A percentile compares a stretch with the other conserved stretches of the same genome.
Conservation (phyloP, 2,797 vertebrate genomes). For the Acanthornis magna region DNA sequence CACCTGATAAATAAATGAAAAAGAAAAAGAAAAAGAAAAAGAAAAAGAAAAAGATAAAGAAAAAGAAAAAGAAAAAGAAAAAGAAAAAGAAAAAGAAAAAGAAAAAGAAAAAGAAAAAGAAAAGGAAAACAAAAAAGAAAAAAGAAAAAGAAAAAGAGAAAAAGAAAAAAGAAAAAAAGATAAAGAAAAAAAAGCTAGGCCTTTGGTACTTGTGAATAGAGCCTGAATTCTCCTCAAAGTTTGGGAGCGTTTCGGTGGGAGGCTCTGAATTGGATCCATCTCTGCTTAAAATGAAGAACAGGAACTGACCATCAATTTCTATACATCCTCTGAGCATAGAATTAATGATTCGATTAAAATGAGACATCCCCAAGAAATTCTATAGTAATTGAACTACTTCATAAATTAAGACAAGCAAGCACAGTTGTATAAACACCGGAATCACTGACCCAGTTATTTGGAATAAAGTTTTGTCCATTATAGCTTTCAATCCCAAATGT, state of each 20-base stretch:
- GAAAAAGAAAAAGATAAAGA: too few species aligned
- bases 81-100: too few species aligned
- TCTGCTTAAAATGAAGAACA: conserved; percentile 21
- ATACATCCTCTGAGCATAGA: conserved; percentile 15
- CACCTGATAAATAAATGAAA: not conserved
- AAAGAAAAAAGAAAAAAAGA: too few species aligned
- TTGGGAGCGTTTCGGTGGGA: not conserved
- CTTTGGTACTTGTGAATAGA: not conserved
- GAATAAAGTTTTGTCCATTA: conserved; percentile 2
- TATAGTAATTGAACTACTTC: conserved; percentile 23
- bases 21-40: too few species aligned
- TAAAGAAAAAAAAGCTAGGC: too few species aligned
- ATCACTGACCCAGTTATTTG: conserved; percentile 9
- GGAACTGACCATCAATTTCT: conserved; percentile 9
- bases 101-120: too few species aligned
- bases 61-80: too few species aligned
- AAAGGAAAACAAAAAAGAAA: too few species aligned
- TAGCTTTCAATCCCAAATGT: not conserved
- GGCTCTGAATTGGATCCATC: not conserved
- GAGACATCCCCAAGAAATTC: conserved; percentile 49
- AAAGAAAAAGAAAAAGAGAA: too few species aligned
- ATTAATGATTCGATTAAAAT: conserved; percentile 54
- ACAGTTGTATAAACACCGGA: conserved; percentile 13
- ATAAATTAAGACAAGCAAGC: conserved; percentile 38
- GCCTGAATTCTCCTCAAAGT: not conserved